A percentile compares a stretch with the other conserved stretches of the same genome.
phyloP scores from a whole-genome alignment of 37 sponge, comb jelly and placozoan species.

The Aphrocallistes beatrix region DNA sequence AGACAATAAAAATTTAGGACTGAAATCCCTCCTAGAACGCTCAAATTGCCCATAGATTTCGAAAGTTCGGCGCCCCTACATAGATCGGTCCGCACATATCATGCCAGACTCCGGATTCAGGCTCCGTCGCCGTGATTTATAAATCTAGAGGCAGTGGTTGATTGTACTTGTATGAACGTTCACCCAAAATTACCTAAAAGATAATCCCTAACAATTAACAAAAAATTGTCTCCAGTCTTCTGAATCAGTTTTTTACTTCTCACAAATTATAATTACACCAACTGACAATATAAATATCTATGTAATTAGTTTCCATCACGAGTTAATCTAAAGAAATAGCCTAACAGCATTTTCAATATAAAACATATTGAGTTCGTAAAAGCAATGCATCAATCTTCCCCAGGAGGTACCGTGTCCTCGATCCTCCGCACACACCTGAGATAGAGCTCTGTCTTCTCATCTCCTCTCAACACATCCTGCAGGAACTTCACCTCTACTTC shows the following conservation, averaged over 20 bases:
- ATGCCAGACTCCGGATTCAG: too few species aligned
- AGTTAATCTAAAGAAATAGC: background rate
- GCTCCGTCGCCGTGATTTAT: too few species aligned
- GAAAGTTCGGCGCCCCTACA: too few species aligned
- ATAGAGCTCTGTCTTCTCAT: conserved; percentile 83
- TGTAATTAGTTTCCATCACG: background rate
- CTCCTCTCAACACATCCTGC: conserved; percentile 73
- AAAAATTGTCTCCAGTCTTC: too few species aligned
- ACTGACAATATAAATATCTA: background rate
- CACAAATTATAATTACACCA: background rate
- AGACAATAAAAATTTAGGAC: too few species aligned
- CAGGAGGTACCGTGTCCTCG: conserved; percentile 93
- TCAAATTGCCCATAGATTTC: too few species aligned
- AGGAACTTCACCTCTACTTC: conserved; percentile 82
- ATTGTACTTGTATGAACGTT: too few species aligned
- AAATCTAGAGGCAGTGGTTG: too few species aligned
- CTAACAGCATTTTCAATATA: background rate
- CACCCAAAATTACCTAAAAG: background rate
- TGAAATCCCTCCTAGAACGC: too few species aligned
- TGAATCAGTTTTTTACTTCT: too few species aligned
- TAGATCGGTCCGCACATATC: too few species aligned
- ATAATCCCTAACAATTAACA: background rate
- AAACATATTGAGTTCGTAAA: background rate
- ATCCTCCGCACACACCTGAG: conserved; percentile 79
- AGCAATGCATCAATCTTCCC: conserved; percentile 56